Evolutionary conservation across 2,113 vertebrate genomes (phyloP).

Genomic region (Tychaedon coryphoeus): DNA sequence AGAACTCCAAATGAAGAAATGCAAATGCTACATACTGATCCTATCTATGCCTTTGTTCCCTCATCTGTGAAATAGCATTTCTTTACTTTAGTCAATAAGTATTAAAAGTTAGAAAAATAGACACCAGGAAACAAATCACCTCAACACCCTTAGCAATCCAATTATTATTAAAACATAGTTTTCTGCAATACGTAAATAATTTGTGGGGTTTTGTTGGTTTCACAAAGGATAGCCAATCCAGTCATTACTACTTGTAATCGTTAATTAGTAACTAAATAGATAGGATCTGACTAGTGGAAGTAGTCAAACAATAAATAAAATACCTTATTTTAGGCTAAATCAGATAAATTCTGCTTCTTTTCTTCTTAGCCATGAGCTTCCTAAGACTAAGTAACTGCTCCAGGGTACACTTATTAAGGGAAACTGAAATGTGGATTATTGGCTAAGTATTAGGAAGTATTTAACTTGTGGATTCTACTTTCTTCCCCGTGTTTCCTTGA

Average conservation of each 20-base stretch:
- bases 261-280: constrained; percentile 39
- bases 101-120: neutral
- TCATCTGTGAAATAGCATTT: constrained; percentile 31
- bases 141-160: neutral
- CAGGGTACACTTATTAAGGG: neutral
- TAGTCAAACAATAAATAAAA: neutral
- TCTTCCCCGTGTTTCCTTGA: neutral
- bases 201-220: neutral
- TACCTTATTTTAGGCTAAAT: constrained; percentile 18
- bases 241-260: neutral
- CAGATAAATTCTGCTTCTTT: constrained; percentile 16
- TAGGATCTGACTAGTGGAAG: neutral
- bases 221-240: neutral
- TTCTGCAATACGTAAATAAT: neutral
- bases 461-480: neutral
- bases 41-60: constrained; percentile 31
- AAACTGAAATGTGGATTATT: neutral
- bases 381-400: neutral
- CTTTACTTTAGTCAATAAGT: neutral
- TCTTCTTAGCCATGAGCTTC: neutral
- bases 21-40: constrained; percentile 31
- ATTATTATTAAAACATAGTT: neutral
- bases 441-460: neutral
- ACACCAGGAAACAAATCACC: neutral
- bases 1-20: constrained; percentile 9